phyloP scores from a whole-genome alignment of 2,113 vertebrate genomes.

The Myotis davidii region DNA sequence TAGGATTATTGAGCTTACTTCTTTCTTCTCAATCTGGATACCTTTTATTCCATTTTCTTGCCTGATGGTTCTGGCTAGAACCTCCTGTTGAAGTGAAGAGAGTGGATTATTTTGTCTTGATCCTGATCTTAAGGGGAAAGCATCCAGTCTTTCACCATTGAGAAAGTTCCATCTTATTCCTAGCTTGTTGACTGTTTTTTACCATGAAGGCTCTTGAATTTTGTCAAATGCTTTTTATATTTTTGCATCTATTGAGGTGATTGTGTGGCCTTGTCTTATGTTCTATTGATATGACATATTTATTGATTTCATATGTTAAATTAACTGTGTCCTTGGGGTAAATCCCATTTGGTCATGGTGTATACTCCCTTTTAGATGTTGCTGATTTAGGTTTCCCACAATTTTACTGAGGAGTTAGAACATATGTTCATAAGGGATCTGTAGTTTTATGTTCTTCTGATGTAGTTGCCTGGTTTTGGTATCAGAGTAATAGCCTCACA shows the following conservation, averaged over 20 bases:
- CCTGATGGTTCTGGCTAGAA: neutral
- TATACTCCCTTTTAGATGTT: conserved; percentile 9
- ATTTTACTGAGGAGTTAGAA: neutral
- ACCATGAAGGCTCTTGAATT: conserved; percentile 6
- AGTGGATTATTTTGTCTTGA: neutral
- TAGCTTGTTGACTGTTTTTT: neutral
- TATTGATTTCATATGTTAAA: neutral
- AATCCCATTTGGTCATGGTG: neutral
- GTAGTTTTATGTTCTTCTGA: neutral
- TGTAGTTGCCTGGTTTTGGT: conserved; percentile 2
- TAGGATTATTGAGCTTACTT: conserved; percentile 4
- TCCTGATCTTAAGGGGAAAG: neutral
- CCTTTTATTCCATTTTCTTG: conserved; percentile 42
- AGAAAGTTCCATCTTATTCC: neutral
- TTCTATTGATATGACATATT: conserved; percentile 36
- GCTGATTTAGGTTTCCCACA: neutral
- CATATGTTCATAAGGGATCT: neutral
- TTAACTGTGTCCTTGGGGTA: neutral
- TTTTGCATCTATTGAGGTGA: neutral
- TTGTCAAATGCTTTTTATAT: neutral
- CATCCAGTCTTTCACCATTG: neutral
- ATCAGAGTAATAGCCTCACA: conserved; percentile 21
- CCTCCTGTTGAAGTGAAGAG: neutral
- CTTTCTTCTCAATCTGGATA: neutral
- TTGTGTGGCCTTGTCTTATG: neutral